These are phyloP conservation scores for Otis tarda DNA, from an alignment of 2,113 vertebrate species.

Conservation along the genomic window DNA sequence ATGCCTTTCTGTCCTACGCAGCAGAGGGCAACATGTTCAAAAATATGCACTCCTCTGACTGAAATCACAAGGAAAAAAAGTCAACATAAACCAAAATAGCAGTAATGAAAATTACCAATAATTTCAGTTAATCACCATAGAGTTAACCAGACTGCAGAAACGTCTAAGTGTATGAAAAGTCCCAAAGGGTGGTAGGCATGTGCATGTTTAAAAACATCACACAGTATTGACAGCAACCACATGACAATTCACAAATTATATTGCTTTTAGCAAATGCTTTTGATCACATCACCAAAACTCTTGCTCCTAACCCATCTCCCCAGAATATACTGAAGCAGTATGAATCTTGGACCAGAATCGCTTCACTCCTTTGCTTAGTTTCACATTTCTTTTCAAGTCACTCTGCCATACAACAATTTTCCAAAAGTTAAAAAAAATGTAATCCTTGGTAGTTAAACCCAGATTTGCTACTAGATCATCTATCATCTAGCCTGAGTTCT, in stretches of 20 bases:
- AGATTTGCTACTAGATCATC: not conserved
- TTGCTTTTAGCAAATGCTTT: not conserved
- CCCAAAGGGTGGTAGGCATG: not conserved
- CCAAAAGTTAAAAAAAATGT: not conserved
- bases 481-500: not conserved
- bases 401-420: not conserved
- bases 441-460: not conserved
- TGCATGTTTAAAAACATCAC: not conserved
- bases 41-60: not conserved
- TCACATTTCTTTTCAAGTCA: not conserved
- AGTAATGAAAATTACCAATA: not conserved
- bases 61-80: not conserved
- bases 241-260: not conserved
- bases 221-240: not conserved
- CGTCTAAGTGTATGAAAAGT: not conserved
- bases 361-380: not conserved
- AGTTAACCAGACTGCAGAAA: not conserved
- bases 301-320: not conserved
- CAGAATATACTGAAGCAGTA: not conserved
- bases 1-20: not conserved
- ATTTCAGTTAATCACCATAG: not conserved
- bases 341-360: not conserved
- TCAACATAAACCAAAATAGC: not conserved
- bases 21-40: not conserved
- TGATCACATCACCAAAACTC: not conserved